Percentiles rank a stretch among this genome's conserved stretches.
Conservation (phyloP, 2,888 invertebrate genomes). For the Acleris emargana region DNA sequence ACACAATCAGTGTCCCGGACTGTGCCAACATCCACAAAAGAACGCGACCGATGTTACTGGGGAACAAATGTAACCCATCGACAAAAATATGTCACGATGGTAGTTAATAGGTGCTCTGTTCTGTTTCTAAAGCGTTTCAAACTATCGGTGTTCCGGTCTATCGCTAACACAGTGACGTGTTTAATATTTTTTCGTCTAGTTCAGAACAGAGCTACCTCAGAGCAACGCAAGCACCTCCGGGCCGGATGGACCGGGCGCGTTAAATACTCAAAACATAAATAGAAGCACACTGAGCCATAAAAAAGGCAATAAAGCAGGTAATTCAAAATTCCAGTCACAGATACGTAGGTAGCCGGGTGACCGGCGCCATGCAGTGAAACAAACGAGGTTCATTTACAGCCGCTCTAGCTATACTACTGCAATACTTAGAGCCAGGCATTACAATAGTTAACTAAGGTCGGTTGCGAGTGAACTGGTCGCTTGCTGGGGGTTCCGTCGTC, state of each 20-base stretch:
- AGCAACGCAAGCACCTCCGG: slow-evolving; percentile 36
- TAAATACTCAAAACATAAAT: slow-evolving; percentile 53
- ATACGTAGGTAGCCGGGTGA: slow-evolving; percentile 41
- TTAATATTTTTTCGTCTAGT: slow-evolving; percentile 13
- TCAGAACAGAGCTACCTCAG: slow-evolving; percentile 26
- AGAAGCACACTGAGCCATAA: slow-evolving; percentile 81
- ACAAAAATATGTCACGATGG: neutral
- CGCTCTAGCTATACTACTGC: too few relatives aligned
- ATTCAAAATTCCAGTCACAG: slow-evolving; percentile 80
- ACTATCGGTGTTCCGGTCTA: slow-evolving; percentile 25
- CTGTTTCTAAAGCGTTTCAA: slow-evolving; percentile 27
- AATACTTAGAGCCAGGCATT: too few relatives aligned
- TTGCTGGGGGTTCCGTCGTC: slow-evolving; percentile 26
- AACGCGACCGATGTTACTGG: slow-evolving; percentile 3
- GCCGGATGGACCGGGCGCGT: slow-evolving; percentile 39
- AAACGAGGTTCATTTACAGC: slow-evolving; percentile 5
- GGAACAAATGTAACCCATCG: too few relatives aligned
- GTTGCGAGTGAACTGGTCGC: slow-evolving; percentile 11
- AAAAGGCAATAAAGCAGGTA: slow-evolving; percentile 78
- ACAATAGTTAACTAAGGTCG: neutral
- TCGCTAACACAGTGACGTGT: slow-evolving; percentile 28
- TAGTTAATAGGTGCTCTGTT: slow-evolving; percentile 21
- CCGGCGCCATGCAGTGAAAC: slow-evolving; percentile 65
- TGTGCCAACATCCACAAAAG: slow-evolving; percentile 31
- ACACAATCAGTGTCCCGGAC: slow-evolving; percentile 12